A percentile compares a stretch with the other conserved stretches of the same genome.
Evolutionary conservation across 2,113 vertebrate genomes (phyloP).

Genomic region (Eurystomus gularis): DNA sequence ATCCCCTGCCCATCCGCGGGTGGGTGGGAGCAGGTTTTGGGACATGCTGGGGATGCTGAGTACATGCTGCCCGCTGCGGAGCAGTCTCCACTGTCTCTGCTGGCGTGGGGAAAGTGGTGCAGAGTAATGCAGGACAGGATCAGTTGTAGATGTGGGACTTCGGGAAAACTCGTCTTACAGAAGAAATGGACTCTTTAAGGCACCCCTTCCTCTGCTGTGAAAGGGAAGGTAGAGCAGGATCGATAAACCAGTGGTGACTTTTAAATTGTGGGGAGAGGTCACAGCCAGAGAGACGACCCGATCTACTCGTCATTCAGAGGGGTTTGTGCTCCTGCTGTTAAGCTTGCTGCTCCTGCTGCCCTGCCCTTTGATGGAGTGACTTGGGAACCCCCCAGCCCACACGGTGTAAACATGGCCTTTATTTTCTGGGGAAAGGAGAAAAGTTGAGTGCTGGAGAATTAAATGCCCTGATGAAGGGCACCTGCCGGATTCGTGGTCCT

Average conservation of each 20-base stretch:
- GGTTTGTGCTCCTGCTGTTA: not conserved
- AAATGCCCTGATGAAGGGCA: slow-evolving; percentile 51
- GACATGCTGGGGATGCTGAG: fast-evolving
- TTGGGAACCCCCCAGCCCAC: not conserved
- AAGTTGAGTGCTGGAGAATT: slow-evolving; percentile 47
- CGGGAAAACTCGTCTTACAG: not conserved
- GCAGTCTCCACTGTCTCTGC: fast-evolving
- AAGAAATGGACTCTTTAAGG: not conserved
- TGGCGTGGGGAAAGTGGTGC: fast-evolving
- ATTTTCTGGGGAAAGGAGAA: not conserved
- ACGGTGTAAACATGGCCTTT: not conserved
- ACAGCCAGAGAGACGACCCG: not conserved
- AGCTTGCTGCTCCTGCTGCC: not conserved
- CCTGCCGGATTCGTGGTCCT: not conserved
- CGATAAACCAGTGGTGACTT: not conserved
- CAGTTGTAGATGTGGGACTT: not conserved
- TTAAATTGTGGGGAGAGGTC: not conserved
- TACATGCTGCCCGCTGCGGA: fast-evolving
- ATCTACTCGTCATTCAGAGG: not conserved
- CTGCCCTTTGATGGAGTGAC: not conserved
- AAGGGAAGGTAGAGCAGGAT: not conserved
- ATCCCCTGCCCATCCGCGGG: not conserved
- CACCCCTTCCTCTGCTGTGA: not conserved
- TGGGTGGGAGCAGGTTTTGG: fast-evolving
- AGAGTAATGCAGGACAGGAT: not conserved